Evolutionary conservation across 2,113 vertebrate genomes (phyloP).

Genomic region (Neopipo cinnamomea): DNA sequence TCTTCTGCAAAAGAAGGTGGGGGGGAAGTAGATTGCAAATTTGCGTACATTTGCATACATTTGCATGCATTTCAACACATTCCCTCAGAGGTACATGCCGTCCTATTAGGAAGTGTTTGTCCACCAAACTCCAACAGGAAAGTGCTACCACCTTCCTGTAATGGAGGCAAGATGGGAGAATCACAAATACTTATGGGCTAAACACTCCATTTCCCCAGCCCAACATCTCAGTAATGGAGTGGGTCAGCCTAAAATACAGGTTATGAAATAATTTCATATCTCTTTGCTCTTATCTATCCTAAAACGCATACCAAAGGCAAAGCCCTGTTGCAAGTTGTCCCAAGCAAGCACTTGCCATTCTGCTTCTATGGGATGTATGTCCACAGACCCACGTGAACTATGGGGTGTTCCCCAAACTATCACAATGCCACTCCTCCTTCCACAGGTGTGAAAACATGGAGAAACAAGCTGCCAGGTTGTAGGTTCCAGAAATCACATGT

Average conservation of each 20-base stretch:
- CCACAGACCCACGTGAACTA: not conserved
- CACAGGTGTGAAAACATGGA: not conserved
- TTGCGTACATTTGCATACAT: conserved; percentile 25
- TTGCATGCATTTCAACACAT: not conserved
- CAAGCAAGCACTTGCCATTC: rapidly evolving
- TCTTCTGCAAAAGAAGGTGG: conserved; percentile 7
- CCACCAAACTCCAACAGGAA: not conserved
- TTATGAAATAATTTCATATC: not conserved
- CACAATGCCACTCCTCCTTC: not conserved
- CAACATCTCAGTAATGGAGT: not conserved
- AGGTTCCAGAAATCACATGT: not conserved
- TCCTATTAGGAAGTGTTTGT: not conserved
- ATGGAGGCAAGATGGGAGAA: not conserved
- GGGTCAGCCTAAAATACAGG: not conserved
- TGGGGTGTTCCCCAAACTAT: not conserved
- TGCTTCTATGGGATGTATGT: not conserved
- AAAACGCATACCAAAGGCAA: not conserved
- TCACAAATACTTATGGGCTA: not conserved
- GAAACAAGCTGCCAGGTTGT: not conserved
- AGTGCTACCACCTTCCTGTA: not conserved
- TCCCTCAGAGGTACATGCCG: not conserved
- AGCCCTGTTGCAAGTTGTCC: not conserved
- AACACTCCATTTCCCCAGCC: not conserved
- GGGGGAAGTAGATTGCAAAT: conserved; percentile 3
- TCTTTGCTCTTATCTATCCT: not conserved